Conservation (phyloP, 2,888 invertebrate species). For the Caenorhabditis plicata region DNA sequence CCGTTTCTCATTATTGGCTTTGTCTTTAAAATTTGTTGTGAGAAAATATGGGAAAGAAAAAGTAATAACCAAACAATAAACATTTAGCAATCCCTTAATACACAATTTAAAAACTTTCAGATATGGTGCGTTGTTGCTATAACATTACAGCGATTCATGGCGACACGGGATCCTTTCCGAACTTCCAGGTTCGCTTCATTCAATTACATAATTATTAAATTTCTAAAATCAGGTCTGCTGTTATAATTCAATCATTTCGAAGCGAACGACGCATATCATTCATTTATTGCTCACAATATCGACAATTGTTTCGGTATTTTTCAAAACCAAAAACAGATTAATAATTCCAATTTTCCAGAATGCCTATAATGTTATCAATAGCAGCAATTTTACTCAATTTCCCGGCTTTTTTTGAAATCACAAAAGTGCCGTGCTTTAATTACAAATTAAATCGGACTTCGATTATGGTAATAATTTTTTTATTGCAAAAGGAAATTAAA, state of each 20-base stretch:
- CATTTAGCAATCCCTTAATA: no score
- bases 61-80: no score
- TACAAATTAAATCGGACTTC: constrained; percentile 1
- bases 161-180: constrained; percentile 59
- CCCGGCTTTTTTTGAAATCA: constrained; percentile 59
- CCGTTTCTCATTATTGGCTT: no score
- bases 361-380: constrained; percentile 48
- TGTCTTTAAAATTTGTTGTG: no score
- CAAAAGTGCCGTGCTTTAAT: constrained; percentile 18
- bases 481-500: no score
- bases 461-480: constrained; percentile 10
- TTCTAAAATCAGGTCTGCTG: constrained; percentile 23
- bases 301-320: constrained; percentile 37
- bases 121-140: constrained; percentile 62
- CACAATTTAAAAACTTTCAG: constrained; percentile 29
- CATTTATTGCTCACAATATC: constrained; percentile 51
- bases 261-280: constrained; percentile 54
- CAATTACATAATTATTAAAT: no score
- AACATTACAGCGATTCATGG: constrained; percentile 58
- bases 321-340: no score
- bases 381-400: constrained; percentile 52
- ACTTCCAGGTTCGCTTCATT: constrained; percentile 37
- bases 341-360: no score
- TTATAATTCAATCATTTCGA: constrained; percentile 50
- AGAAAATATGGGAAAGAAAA: no score